Evolutionary conservation across 2,113 vertebrate genomes (phyloP), one percentile per base, ranked within the genome.

Genomic region (Progne subis): DNA sequence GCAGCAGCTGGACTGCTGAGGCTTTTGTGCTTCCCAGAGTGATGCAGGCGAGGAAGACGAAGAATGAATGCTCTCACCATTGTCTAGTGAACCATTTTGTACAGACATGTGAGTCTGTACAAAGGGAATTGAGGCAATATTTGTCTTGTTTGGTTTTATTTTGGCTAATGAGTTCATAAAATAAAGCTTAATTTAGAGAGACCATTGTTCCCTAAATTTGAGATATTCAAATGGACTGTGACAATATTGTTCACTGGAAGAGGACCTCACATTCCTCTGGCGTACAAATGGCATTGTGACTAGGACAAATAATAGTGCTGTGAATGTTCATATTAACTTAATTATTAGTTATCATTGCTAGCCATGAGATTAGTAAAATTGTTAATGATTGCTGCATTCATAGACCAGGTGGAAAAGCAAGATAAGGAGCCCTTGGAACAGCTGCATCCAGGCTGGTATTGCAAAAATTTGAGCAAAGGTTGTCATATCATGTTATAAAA

Each of bases 391-490:
- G 72, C 60, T 86, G 25, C 39, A 78, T 92, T 92, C 83, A 74
- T 20, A 91, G 55, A 70, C 31, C 80, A 81, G 83, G 91, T 94
- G 91, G 59, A 81, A 94, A 91, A 44, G 47, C 29, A 75, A 95
- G 87, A 96, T 96, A 96, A 94, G 90, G 20, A 91, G 14, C 26
- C 43, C 21, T 69, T 55, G 39, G 29, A 92, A 82, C 18, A 86
- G 32, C 24, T 55, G 29, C 69, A 86, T 70, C 41, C 81, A 56
- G 56, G 18, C 47, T 86, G 24, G 14, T 71, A 52, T 63, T 91
- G 87, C 69, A 82, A 29, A 75, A 55, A 92, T 70, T 75, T 68
- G 69, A 87, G 52, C 56, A 89, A 78, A 91, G 61, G 65, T 89
- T 91, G 74, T 25, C 84, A 23, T 68, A 91, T 39, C 34, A 21